phyloP scores from a whole-genome alignment of 2,113 vertebrate genomes.

The Dicerorhinus sumatrensis region DNA sequence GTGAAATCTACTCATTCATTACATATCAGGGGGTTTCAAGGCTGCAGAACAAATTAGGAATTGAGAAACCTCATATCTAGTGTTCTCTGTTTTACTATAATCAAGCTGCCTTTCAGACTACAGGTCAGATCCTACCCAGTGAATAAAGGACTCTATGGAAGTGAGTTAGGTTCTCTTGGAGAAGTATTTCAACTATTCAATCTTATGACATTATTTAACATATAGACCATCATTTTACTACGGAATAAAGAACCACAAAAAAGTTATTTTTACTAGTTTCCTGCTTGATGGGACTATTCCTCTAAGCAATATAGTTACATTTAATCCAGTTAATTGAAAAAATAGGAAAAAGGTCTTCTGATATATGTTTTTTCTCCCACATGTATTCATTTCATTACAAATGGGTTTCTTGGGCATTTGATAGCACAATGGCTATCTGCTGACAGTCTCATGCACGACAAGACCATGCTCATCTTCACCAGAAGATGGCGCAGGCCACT shows the following conservation, averaged over 20 bases:
- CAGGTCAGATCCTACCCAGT: not conserved
- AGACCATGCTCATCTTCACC: slow-evolving; percentile 35
- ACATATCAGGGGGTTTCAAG: not conserved
- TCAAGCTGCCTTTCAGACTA: not conserved
- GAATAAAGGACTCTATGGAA: not conserved
- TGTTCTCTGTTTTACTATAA: not conserved
- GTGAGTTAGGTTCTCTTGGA: not conserved
- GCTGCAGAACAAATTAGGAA: not conserved
- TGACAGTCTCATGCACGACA: not conserved
- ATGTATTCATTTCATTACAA: not conserved
- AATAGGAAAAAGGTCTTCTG: not conserved
- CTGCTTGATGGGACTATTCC: not conserved
- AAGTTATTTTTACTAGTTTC: not conserved
- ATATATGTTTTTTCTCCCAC: not conserved
- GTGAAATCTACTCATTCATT: not conserved
- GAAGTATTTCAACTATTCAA: not conserved
- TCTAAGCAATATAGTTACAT: not conserved
- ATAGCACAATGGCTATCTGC: not conserved
- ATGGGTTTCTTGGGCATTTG: not conserved
- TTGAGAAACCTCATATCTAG: not conserved
- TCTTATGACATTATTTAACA: not conserved
- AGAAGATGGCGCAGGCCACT: slow-evolving; percentile 71
- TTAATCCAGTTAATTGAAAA: not conserved
- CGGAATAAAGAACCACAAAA: not conserved
- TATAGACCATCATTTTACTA: not conserved